These are phyloP conservation scores for Orientallactaga sibirica DNA, from an alignment of 2,797 vertebrate genomes.

Conservation along the genomic window DNA sequence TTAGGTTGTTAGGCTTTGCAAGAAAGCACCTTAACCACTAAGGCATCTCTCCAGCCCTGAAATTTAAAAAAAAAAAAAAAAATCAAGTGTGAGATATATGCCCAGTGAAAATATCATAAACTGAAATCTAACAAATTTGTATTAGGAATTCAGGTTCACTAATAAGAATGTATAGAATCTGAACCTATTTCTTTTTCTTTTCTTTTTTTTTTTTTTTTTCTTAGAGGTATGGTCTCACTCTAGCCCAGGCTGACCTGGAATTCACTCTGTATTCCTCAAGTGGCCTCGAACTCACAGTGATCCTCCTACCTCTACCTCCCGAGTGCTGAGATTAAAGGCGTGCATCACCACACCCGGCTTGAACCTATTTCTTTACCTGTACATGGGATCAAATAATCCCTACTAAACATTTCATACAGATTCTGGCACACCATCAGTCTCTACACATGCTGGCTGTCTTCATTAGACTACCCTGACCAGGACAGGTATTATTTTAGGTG, in stretches of 20 bases:
- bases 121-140: slow-evolving; percentile 44
- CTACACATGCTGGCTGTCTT: neutral
- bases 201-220: no score
- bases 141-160: slow-evolving; percentile 42
- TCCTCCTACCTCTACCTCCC: no score
- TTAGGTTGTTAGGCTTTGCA: no score
- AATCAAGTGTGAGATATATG: neutral
- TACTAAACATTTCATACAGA: neutral
- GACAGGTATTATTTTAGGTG: neutral
- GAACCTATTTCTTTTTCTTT: neutral
- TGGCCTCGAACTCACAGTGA: no score
- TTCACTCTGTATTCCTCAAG: no score
- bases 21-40: neutral
- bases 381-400: neutral
- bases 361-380: slow-evolving; percentile 21
- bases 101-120: slow-evolving; percentile 1
- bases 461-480: neutral
- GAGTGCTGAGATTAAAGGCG: no score
- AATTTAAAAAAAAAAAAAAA: neutral
- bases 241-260: no score
- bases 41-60: neutral
- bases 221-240: no score
- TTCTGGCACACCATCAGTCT: neutral
- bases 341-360: no score
- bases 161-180: slow-evolving; percentile 4